Percentiles rank a stretch among this genome's conserved stretches.
Evolutionary conservation across 2,888 invertebrate genomes (phyloP).

Genomic region (Protophormia terraenovae): DNA sequence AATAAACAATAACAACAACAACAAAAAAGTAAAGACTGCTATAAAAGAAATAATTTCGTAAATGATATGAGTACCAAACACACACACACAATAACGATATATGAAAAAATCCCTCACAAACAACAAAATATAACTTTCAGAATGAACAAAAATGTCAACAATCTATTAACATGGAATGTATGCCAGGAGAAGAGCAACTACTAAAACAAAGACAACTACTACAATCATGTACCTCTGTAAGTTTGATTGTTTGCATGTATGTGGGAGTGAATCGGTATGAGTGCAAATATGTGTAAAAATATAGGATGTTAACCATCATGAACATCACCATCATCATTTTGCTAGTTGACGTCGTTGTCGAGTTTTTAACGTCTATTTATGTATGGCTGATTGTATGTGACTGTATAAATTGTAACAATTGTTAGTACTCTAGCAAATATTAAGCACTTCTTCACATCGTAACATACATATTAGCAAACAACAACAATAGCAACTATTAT

Average conservation of each 20-base stretch:
- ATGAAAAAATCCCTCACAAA: neutral
- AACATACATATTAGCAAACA: conserved; percentile 59
- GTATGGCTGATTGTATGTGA: neutral
- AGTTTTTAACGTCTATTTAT: neutral
- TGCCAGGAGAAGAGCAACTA: conserved; percentile 54
- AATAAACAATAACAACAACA: conserved; percentile 37
- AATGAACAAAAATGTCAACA: conserved; percentile 53
- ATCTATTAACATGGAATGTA: conserved; percentile 55
- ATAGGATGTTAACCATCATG: conserved; percentile 34
- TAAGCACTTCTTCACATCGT: conserved; percentile 56
- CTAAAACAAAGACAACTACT: conserved; percentile 7
- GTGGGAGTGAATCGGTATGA: too few relatives aligned
- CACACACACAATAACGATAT: neutral
- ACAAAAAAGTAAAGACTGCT: conserved; percentile 24
- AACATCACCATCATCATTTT: conserved; percentile 24
- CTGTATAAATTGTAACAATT: conserved; percentile 30
- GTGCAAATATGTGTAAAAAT: conserved; percentile 26
- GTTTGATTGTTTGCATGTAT: too few relatives aligned
- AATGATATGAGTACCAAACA: conserved; percentile 52
- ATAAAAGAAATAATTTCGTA: conserved; percentile 59
- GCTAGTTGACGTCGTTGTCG: conserved; percentile 1
- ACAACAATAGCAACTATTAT: conserved; percentile 9
- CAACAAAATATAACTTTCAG: neutral
- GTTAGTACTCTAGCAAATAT: conserved; percentile 45
- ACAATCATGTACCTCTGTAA: neutral